phyloP scores from a whole-genome alignment of 2,888 invertebrate genomes.

The Orchestes rusci region DNA sequence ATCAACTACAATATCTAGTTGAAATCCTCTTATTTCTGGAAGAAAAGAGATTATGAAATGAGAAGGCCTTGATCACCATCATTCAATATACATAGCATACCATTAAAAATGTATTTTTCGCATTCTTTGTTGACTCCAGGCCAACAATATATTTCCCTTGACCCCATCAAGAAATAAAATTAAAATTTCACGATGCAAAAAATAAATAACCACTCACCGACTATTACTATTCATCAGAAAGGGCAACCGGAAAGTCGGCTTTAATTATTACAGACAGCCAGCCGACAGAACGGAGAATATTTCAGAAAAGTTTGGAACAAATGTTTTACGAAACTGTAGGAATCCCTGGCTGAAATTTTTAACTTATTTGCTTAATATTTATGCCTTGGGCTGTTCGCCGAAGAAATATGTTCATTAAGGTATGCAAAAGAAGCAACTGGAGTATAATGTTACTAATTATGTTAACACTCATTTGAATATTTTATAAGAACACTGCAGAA shows the following conservation, averaged over 20 bases:
- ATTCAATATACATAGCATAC: no score
- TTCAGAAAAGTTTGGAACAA: slow-evolving; percentile 26
- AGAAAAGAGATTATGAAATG: no score
- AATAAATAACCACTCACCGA: slow-evolving; percentile 21
- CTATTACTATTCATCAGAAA: slow-evolving; percentile 26
- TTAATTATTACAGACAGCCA: slow-evolving; percentile 26
- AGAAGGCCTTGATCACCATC: no score
- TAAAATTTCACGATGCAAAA: no score
- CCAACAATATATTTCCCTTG: no score
- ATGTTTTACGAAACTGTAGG: slow-evolving; percentile 25
- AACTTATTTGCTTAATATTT: slow-evolving; percentile 27
- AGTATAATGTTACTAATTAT: slow-evolving; percentile 25
- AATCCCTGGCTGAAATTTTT: slow-evolving; percentile 24
- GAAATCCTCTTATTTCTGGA: no score
- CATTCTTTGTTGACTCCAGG: no score
- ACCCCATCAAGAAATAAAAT: no score
- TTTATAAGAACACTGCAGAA: slow-evolving; percentile 20
- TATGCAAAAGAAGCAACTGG: slow-evolving; percentile 26
- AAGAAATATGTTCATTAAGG: slow-evolving; percentile 26
- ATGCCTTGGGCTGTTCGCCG: slow-evolving; percentile 24
- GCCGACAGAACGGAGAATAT: slow-evolving; percentile 24
- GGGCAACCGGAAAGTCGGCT: slow-evolving; percentile 24
- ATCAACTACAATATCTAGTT: no score
- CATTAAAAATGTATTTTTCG: no score
- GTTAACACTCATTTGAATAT: slow-evolving; percentile 25